Evolutionary conservation across 2,113 vertebrate genomes (phyloP).

Genomic region (Gavia stellata): DNA sequence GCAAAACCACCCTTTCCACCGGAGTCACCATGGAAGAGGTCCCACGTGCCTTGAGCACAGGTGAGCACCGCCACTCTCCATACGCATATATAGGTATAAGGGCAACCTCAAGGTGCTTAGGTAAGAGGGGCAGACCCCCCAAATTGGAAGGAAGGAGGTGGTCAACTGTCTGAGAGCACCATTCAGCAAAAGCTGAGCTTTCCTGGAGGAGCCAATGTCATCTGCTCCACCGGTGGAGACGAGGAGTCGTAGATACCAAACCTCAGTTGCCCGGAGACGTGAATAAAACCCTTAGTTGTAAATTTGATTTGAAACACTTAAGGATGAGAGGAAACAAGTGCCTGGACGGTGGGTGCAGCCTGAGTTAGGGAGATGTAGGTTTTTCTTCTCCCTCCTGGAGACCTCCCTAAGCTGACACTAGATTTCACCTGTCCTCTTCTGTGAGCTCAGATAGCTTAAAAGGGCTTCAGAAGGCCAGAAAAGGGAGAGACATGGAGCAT

Average conservation of each 20-base stretch:
- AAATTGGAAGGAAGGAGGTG: fast-evolving
- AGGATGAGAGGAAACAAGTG: neutral
- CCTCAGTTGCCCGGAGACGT: neutral
- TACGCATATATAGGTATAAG: fast-evolving
- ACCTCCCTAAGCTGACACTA: neutral
- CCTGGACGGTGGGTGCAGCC: neutral
- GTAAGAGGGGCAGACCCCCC: neutral
- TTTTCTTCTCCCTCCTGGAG: neutral
- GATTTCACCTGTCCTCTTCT: neutral
- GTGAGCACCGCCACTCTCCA: neutral
- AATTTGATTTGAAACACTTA: neutral
- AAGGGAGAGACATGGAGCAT: neutral
- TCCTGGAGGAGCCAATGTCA: neutral
- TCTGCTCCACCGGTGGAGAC: neutral
- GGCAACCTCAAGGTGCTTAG: neutral
- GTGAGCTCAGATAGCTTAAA: neutral
- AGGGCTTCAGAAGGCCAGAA: neutral
- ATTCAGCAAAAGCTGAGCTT: neutral
- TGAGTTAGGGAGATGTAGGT: neutral
- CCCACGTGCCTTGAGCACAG: constrained; percentile 57
- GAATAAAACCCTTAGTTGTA: neutral
- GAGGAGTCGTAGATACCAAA: neutral
- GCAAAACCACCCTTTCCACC: neutral
- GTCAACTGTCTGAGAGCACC: neutral
- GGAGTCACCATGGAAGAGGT: constrained; percentile 64